phyloP scores from a whole-genome alignment of 2,797 vertebrate species.

The Remorina albescens region DNA sequence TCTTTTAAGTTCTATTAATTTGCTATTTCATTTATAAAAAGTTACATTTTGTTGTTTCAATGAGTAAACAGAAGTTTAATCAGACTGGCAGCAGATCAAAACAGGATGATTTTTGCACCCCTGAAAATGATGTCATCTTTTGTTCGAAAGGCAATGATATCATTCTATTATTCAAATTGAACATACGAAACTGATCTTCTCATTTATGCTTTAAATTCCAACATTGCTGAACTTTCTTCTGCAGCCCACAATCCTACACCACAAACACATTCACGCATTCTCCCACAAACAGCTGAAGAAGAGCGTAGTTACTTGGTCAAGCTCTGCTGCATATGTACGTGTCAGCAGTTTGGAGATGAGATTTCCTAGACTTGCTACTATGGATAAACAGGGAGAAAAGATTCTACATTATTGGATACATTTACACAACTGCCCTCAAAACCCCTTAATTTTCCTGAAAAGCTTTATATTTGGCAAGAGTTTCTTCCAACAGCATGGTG shows the following conservation, averaged over 20 bases:
- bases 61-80: too few species aligned
- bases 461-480: conserved; percentile 75
- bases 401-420: conserved; percentile 73
- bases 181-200: not conserved
- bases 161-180: not conserved
- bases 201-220: conserved; percentile 5
- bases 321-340: conserved; percentile 65
- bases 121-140: not conserved
- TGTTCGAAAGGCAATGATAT: not conserved
- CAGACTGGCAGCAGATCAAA: not conserved
- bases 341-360: conserved; percentile 71
- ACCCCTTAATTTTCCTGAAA: conserved; percentile 77
- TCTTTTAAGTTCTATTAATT: not conserved
- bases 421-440: conserved; percentile 77
- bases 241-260: not conserved
- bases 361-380: conserved; percentile 69
- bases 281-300: conserved; percentile 40
- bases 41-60: too few species aligned
- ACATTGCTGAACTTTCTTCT: not conserved
- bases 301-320: conserved; percentile 49
- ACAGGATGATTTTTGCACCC: not conserved
- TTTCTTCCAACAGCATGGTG: conserved; percentile 70
- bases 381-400: conserved; percentile 72
- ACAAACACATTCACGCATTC: conserved; percentile 17
- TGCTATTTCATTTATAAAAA: not conserved